phyloP scores from a whole-genome alignment of 2,797 vertebrate genomes.

The Sebastes taczanowskii region DNA sequence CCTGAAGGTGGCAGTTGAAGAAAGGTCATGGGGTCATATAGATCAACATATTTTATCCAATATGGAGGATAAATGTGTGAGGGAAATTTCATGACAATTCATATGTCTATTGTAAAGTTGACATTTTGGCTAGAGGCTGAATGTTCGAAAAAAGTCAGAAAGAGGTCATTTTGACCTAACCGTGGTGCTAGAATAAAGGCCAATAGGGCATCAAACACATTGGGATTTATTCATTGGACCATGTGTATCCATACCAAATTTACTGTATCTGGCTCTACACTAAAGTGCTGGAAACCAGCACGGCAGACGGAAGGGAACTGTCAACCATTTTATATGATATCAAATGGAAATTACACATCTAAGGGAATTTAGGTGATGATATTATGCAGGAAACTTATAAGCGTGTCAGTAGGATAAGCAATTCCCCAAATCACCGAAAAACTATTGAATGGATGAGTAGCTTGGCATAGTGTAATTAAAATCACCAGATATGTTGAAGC shows the following conservation, averaged over 20 bases:
- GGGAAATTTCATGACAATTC: too few species aligned
- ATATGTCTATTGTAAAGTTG: background rate
- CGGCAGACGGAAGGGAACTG: background rate
- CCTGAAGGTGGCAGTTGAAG: background rate
- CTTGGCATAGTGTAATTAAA: background rate
- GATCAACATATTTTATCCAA: background rate
- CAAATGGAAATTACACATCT: background rate
- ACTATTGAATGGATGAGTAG: background rate
- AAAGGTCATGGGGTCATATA: background rate
- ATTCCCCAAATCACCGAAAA: background rate
- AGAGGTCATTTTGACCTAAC: background rate
- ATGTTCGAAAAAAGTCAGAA: background rate
- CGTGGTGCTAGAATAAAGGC: background rate
- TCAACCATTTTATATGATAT: background rate
- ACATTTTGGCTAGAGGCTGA: background rate
- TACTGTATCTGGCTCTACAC: background rate
- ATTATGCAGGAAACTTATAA: background rate
- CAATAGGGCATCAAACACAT: background rate
- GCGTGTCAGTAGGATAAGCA: background rate
- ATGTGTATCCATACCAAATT: background rate
- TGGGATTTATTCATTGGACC: background rate
- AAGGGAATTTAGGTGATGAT: background rate
- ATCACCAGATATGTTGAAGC: background rate
- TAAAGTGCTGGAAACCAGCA: background rate
- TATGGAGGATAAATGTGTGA: background rate